Percentiles rank a stretch among this genome's conserved stretches.
Evolutionary conservation across 2,797 vertebrate species (phyloP).

Genomic region (Microctenopoma stevenorrisi): DNA sequence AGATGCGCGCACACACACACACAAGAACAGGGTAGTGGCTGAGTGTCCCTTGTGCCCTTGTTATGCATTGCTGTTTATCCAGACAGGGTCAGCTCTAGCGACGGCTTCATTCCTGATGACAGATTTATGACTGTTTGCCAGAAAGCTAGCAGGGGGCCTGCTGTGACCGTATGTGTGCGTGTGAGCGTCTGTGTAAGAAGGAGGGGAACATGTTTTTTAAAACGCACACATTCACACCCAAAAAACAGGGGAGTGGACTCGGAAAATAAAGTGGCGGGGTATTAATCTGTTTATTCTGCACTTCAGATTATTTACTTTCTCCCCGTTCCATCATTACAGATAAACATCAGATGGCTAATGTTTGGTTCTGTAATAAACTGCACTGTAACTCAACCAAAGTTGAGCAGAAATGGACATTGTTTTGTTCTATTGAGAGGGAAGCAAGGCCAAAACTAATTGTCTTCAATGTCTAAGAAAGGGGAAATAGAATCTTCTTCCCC

Average conservation of each 20-base stretch:
- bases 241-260: conserved; percentile 77
- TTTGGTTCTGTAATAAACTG: conserved; percentile 48
- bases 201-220: conserved; percentile 91
- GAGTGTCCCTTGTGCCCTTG: conserved; percentile 80
- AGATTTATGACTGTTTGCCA: conserved; percentile 90
- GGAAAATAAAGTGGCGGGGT: conserved; percentile 73
- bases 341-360: conserved; percentile 66
- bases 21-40: conserved; percentile 54
- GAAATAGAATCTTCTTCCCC: conserved; percentile 70
- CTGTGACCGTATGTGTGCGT: conserved; percentile 58
- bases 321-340: conserved; percentile 48
- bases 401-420: conserved; percentile 48
- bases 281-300: conserved; percentile 68
- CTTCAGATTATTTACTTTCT: conserved; percentile 74
- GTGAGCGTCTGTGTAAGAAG: conserved; percentile 85
- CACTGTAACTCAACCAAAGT: conserved; percentile 3
- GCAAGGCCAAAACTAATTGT: conserved; percentile 53
- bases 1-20: conserved; percentile 3
- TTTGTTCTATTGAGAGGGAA: conserved; percentile 69
- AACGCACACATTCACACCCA: conserved; percentile 72
- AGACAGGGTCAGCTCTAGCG: conserved; percentile 90
- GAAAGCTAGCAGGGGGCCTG: conserved; percentile 79
- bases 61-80: conserved; percentile 92
- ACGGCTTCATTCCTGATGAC: conserved; percentile 92
- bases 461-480: conserved; percentile 66